Percentiles rank a stretch among this genome's conserved stretches.
These are phyloP conservation scores for Bolborhynchus lineola DNA, from an alignment of 2,113 vertebrate genomes.

Conservation along the genomic window DNA sequence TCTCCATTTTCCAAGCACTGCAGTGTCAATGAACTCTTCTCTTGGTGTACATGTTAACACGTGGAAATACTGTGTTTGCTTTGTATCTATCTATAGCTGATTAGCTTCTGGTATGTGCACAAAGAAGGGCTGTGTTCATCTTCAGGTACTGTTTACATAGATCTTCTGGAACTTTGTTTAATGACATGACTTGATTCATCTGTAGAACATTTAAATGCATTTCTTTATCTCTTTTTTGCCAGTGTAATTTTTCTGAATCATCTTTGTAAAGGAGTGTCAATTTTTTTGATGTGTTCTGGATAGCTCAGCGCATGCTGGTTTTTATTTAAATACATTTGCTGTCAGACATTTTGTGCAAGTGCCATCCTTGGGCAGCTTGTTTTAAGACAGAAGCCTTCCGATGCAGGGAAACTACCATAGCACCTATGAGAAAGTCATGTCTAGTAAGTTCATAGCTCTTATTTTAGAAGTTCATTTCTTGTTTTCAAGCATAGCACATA, in stretches of 20 bases:
- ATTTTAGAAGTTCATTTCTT: neutral
- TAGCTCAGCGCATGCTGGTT: neutral
- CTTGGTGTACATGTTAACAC: neutral
- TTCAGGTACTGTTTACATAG: constrained; percentile 23
- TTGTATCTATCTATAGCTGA: neutral
- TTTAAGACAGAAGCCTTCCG: neutral
- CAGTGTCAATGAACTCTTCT: neutral
- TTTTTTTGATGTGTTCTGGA: neutral
- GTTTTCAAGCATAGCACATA: neutral
- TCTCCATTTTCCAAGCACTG: neutral
- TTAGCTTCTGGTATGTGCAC: neutral
- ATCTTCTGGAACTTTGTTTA: constrained; percentile 5
- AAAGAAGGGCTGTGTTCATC: constrained; percentile 27
- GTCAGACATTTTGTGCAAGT: neutral
- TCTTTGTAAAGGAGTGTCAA: neutral
- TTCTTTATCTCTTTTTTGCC: constrained; percentile 1
- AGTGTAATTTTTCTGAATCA: neutral
- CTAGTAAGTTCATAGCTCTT: neutral
- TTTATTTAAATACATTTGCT: constrained; percentile 24
- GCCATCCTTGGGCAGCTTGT: neutral
- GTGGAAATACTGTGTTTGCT: neutral
- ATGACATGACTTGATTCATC: constrained; percentile 14
- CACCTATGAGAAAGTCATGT: neutral
- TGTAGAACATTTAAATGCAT: constrained; percentile 31
- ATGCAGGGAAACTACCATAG: neutral